These are phyloP conservation scores for Cyprinodon tularosa DNA, from an alignment of 2,113 vertebrate species.

Conservation along the genomic window DNA sequence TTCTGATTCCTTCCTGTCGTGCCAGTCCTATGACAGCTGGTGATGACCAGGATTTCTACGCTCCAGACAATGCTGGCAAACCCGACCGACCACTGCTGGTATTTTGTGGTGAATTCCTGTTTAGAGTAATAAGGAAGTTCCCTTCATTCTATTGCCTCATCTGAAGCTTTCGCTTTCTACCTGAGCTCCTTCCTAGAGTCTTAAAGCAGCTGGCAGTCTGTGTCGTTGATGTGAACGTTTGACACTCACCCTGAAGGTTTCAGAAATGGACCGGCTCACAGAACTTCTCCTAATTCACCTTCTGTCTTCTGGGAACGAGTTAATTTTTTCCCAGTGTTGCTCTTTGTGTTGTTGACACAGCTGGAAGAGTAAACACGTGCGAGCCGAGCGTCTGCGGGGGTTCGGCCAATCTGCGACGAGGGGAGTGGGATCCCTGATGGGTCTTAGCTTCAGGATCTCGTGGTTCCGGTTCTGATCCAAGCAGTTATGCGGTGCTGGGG, in stretches of 20 bases:
- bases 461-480: conserved; percentile 7
- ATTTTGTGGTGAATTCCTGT: not conserved
- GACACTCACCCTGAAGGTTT: not conserved
- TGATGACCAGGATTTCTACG: not conserved
- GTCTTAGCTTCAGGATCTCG: not conserved
- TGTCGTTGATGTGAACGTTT: not conserved
- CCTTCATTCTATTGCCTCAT: not conserved
- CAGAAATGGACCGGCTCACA: not conserved
- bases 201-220: accelerated
- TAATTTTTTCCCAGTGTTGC: conserved; percentile 65
- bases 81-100: not conserved
- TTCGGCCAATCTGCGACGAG: conserved; percentile 54
- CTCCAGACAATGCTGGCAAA: not conserved
- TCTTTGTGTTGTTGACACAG: conserved; percentile 74
- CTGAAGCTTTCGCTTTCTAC: conserved; percentile 47
- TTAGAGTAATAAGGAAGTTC: conserved; percentile 9
- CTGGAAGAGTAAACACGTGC: conserved; percentile 65
- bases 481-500: conserved; percentile 56
- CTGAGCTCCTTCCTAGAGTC: not conserved
- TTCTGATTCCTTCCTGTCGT: not conserved
- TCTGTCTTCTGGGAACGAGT: conserved; percentile 31
- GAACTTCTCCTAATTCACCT: conserved; percentile 11
- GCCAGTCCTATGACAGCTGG: not conserved
- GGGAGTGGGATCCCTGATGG: conserved; percentile 28
- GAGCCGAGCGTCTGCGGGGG: not conserved